These are phyloP conservation scores for Dolichoris vasculosae DNA, from an alignment of 1,140 invertebrate genomes.

Conservation along the genomic window DNA sequence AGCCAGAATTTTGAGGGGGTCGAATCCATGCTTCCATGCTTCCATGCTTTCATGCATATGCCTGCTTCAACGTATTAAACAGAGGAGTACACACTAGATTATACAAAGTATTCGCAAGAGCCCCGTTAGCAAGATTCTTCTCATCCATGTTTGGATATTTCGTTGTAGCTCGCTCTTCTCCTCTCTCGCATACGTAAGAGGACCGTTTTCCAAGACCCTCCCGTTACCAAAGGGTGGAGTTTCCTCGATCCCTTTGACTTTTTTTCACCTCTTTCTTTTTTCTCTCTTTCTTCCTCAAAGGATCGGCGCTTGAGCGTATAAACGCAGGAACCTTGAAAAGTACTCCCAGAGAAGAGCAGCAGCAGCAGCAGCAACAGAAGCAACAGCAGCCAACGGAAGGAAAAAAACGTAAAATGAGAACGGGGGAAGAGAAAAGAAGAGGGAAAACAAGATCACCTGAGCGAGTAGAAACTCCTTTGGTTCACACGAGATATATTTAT, in stretches of 20 bases:
- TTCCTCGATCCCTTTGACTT: slow-evolving; percentile 27
- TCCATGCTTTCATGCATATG: not conserved
- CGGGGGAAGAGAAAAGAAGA: slow-evolving; percentile 4
- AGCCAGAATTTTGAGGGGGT: slow-evolving; percentile 20
- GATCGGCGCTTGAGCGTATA: not conserved
- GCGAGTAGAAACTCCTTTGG: not conserved
- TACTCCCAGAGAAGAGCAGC: not conserved
- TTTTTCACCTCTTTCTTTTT: slow-evolving; percentile 25
- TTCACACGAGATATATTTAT: slow-evolving; percentile 24
- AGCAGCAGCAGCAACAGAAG: not conserved
- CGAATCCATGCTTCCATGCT: too few species aligned
- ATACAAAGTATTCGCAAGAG: slow-evolving; percentile 64
- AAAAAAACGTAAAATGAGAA: slow-evolving; percentile 12
- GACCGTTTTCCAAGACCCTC: slow-evolving; percentile 17
- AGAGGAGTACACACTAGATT: slow-evolving; percentile 59
- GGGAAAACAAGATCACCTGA: slow-evolving; percentile 42
- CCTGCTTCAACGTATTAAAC: slow-evolving; percentile 63
- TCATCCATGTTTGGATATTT: slow-evolving; percentile 66
- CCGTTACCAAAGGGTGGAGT: slow-evolving; percentile 35
- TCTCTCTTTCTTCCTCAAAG: not conserved
- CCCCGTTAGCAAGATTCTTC: slow-evolving; percentile 7
- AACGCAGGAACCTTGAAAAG: slow-evolving; percentile 16
- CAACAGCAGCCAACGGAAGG: not conserved
- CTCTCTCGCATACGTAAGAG: slow-evolving; percentile 9
- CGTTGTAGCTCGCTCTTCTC: slow-evolving; percentile 66